Percentiles rank a stretch among this genome's conserved stretches.
phyloP scores from a whole-genome alignment of 2,797 vertebrate species.

The Pempheris klunzingeri region DNA sequence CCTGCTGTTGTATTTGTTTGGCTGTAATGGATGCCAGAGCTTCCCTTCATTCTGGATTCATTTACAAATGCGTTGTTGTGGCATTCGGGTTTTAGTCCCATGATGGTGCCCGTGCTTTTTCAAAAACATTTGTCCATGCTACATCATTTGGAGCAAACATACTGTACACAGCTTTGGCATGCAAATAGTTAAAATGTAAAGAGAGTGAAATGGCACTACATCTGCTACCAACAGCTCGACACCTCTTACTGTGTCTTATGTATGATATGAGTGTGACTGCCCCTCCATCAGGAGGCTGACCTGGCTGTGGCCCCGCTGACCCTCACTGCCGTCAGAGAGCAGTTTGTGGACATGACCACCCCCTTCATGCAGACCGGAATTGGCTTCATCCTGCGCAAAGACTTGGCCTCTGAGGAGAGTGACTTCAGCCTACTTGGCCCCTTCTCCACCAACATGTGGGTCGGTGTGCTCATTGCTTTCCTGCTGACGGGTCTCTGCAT shows the following conservation, averaged over 20 bases:
- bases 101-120: neutral
- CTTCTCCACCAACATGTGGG: constrained; percentile 91
- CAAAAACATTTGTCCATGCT: neutral
- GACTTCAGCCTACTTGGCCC: constrained; percentile 88
- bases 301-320: constrained; percentile 90
- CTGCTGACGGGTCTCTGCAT: constrained; percentile 89
- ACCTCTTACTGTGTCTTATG: neutral
- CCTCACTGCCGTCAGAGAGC: constrained; percentile 84
- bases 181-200: neutral
- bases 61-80: neutral
- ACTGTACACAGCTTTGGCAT: neutral
- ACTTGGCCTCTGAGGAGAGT: constrained; percentile 71
- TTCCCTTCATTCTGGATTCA: neutral
- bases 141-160: neutral
- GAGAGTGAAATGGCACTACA: neutral
- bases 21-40: neutral
- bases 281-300: constrained; percentile 87
- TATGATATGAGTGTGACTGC: neutral
- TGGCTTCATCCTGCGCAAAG: constrained; percentile 87
- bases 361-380: constrained; percentile 92
- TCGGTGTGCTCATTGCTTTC: constrained; percentile 87
- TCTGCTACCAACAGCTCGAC: neutral
- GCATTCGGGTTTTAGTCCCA: too few relatives aligned
- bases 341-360: constrained; percentile 87
- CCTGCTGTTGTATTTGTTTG: neutral